A percentile compares a stretch with the other conserved stretches of the same genome.
Conservation (phyloP, 2,888 invertebrate species). For the Autographa gamma region DNA sequence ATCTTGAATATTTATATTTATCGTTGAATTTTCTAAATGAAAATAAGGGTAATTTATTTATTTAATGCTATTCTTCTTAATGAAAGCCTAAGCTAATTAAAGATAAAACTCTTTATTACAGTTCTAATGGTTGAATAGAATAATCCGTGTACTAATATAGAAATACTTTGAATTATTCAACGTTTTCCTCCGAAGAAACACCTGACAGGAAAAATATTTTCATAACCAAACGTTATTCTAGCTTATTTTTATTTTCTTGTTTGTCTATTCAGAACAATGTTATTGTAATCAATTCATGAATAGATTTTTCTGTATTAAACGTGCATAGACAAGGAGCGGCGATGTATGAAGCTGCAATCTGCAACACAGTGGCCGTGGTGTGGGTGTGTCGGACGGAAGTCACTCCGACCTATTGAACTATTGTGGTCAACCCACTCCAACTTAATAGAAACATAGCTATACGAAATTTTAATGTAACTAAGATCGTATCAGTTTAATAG, state of each 20-base stretch:
- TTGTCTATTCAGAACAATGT: slow-evolving; percentile 19
- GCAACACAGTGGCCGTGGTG: slow-evolving; percentile 33
- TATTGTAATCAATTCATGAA: slow-evolving; percentile 32
- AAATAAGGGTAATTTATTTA: too few species aligned
- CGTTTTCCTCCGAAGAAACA: too few species aligned
- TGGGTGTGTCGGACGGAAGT: slow-evolving; percentile 52
- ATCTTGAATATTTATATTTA: too few species aligned
- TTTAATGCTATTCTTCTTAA: too few species aligned
- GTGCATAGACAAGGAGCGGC: slow-evolving; percentile 29
- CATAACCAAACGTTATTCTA: slow-evolving; percentile 11
- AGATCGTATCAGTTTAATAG: slow-evolving; percentile 24
- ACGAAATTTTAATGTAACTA: slow-evolving; percentile 17
- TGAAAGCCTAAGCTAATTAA: too few species aligned
- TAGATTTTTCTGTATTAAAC: slow-evolving; percentile 36
- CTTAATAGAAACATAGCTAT: slow-evolving; percentile 14
- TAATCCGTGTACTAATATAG: too few species aligned
- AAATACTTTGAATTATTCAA: too few species aligned
- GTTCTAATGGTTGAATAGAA: too few species aligned
- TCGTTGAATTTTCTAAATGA: too few species aligned
- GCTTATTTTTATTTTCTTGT: slow-evolving; percentile 31
- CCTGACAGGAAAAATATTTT: slow-evolving; percentile 12
- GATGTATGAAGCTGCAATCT: slow-evolving; percentile 29
- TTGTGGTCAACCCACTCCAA: slow-evolving; percentile 30
- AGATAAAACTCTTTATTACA: too few species aligned
- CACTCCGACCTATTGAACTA: slow-evolving; percentile 47